Evolutionary conservation across 2,888 invertebrate species (phyloP).

Genomic region (Cheilosia soror): DNA sequence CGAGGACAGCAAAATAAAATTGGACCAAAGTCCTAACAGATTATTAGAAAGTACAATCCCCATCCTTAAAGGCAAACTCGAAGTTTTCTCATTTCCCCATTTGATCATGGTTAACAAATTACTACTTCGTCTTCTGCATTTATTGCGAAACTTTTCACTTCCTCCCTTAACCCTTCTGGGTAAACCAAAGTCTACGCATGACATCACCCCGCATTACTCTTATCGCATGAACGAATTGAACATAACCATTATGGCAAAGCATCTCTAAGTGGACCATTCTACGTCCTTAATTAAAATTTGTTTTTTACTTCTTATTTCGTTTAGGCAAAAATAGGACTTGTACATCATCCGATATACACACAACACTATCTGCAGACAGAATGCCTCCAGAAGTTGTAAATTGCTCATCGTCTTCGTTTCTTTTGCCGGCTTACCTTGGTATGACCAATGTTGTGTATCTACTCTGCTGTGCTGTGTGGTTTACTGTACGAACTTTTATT

Average conservation of each 20-base stretch:
- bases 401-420: conserved; percentile 39
- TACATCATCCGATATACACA: conserved; percentile 9
- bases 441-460: background rate
- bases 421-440: conserved; percentile 25
- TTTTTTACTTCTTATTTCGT: conserved; percentile 23
- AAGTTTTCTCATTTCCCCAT: conserved; percentile 72
- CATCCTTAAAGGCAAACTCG: background rate
- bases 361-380: conserved; percentile 20
- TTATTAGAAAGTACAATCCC: conserved; percentile 21
- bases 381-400: conserved; percentile 45
- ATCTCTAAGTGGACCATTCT: conserved; percentile 68
- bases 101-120: conserved; percentile 70
- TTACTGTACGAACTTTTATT: conserved; percentile 28
- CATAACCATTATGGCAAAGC: conserved; percentile 67
- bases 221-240: conserved; percentile 26
- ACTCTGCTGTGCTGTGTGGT: conserved; percentile 11
- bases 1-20: conserved; percentile 2
- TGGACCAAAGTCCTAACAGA: conserved; percentile 58
- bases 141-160: conserved; percentile 69
- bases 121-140: conserved; percentile 62
- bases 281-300: conserved; percentile 71
- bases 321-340: conserved; percentile 17
- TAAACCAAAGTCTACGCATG: conserved; percentile 49
- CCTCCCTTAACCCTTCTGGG: conserved; percentile 35
- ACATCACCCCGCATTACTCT: conserved; percentile 25